Conservation (phyloP, 2,888 invertebrate genomes). For the Plebejus melissa region DNA sequence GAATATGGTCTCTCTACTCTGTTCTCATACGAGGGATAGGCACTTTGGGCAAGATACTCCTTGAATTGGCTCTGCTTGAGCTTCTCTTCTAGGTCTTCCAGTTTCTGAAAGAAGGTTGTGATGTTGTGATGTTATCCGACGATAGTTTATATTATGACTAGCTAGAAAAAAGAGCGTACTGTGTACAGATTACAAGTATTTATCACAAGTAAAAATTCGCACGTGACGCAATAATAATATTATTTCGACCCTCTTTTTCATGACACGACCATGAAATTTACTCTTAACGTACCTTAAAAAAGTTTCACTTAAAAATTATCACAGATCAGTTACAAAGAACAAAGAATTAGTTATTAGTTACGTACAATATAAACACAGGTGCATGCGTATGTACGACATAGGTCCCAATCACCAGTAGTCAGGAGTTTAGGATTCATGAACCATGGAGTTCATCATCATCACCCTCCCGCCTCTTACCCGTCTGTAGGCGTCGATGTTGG, state of each 20-base stretch:
- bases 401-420: constrained; percentile 46
- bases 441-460: not conserved
- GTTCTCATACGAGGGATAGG: constrained; percentile 53
- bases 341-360: too few species aligned
- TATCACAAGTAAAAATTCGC: too few species aligned
- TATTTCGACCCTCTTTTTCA: too few species aligned
- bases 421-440: too few species aligned
- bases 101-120: constrained; percentile 37
- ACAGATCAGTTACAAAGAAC: too few species aligned
- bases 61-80: constrained; percentile 67
- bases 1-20: constrained; percentile 67
- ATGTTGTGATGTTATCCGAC: not conserved
- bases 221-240: too few species aligned
- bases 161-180: not conserved
- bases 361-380: too few species aligned
- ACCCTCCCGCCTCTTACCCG: too few species aligned
- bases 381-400: constrained; percentile 44
- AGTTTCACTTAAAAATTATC: too few species aligned
- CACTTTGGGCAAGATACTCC: constrained; percentile 60
- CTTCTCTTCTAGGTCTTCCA: constrained; percentile 71
- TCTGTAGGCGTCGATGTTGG: constrained; percentile 46
- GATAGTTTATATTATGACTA: not conserved
- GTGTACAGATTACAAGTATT: too few species aligned
- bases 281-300: constrained; percentile 36
- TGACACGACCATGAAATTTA: too few species aligned